Conservation (phyloP, 2,888 invertebrate genomes). For the Mesodorylaimus sp. region DNA sequence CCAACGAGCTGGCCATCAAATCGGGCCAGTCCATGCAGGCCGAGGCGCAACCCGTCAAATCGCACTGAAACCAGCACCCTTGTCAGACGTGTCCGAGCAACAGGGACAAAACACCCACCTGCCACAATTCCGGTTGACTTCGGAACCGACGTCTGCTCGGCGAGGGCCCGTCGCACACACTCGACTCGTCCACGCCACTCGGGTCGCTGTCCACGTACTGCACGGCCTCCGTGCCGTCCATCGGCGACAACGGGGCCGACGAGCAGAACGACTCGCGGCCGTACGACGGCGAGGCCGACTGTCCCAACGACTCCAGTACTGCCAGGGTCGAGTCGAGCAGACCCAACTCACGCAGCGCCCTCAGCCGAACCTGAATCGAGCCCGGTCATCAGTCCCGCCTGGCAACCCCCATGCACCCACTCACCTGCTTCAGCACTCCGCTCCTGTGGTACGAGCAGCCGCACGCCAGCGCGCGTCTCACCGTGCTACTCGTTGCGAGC, state of each 20-base stretch:
- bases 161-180: not conserved
- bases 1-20: not conserved
- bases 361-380: conserved; percentile 48
- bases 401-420: too few relatives aligned
- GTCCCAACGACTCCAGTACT: conserved; percentile 40
- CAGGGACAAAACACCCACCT: not conserved
- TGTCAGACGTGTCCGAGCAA: not conserved
- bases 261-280: not conserved
- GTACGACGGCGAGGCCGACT: not conserved
- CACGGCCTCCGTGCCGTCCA: not conserved
- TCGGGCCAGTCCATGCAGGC: not conserved
- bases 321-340: conserved; percentile 70
- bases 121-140: not conserved
- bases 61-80: not conserved
- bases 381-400: too few relatives aligned
- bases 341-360: conserved; percentile 81
- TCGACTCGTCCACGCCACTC: not conserved
- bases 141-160: not conserved
- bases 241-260: not conserved
- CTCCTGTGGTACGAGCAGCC: conserved; percentile 31
- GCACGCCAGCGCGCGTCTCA: conserved; percentile 48
- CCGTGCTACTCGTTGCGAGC: conserved; percentile 50
- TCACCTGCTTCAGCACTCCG: not conserved
- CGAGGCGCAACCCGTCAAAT: too few relatives aligned
- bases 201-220: not conserved